Conservation (phyloP, 2,797 vertebrate species). For the Chloroceryle amazona region DNA sequence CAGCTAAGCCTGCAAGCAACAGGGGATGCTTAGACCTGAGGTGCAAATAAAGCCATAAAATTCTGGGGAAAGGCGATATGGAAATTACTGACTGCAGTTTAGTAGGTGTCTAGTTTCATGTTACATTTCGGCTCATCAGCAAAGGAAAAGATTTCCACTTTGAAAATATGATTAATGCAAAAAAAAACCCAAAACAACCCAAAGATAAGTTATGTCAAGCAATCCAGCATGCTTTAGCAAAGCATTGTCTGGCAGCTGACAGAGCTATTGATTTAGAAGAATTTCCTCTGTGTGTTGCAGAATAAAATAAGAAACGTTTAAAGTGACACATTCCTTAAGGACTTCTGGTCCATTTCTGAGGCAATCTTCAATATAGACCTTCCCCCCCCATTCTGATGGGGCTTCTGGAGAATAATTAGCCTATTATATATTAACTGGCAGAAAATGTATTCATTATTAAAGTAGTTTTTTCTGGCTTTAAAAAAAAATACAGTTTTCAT, state of each 20-base stretch:
- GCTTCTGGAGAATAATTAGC: background rate
- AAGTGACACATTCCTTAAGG: background rate
- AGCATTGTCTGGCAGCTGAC: background rate
- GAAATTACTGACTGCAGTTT: background rate
- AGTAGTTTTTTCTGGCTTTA: background rate
- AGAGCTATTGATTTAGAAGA: slow-evolving; percentile 37
- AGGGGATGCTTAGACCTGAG: background rate
- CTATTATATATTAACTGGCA: background rate
- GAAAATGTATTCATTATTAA: background rate
- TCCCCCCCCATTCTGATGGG: background rate
- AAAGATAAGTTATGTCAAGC: slow-evolving; percentile 34
- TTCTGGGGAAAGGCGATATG: background rate
- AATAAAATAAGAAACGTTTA: slow-evolving; percentile 13
- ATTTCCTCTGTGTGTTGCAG: slow-evolving; percentile 26
- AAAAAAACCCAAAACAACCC: background rate
- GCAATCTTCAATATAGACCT: background rate
- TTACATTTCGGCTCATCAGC: background rate
- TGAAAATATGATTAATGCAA: slow-evolving; percentile 25
- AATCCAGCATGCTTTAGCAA: slow-evolving; percentile 37
- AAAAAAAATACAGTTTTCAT: background rate
- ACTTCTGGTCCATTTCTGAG: background rate
- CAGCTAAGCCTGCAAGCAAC: background rate
- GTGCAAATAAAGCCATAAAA: background rate
- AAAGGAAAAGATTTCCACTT: slow-evolving; percentile 18
- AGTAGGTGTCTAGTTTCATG: background rate